Conservation (phyloP, 1,140 invertebrate species). For the Leucophenga varia region DNA sequence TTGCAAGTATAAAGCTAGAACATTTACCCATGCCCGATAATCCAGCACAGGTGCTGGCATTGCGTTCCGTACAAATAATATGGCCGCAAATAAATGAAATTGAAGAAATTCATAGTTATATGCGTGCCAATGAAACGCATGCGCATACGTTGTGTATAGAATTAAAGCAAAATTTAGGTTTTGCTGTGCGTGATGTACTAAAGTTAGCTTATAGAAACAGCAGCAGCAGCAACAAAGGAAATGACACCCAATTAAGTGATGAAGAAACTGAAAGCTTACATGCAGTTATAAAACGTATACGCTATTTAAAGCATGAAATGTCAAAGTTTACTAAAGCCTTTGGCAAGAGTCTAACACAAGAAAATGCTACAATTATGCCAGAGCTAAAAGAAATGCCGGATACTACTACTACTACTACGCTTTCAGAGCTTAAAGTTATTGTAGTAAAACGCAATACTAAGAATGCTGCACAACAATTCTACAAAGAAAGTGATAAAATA, state of each 20-base stretch:
- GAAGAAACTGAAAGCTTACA: conserved; percentile 21
- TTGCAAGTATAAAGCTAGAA: not conserved
- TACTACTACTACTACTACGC: no score
- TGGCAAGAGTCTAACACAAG: not conserved
- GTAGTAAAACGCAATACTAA: no score
- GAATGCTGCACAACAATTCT: no score
- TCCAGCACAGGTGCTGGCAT: conserved; percentile 37
- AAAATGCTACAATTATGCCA: not conserved
- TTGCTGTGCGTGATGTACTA: conserved; percentile 30
- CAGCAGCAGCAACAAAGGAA: not conserved
- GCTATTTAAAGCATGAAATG: conserved; percentile 23
- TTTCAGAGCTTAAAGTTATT: no score
- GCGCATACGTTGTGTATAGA: not conserved
- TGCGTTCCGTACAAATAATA: conserved; percentile 33
- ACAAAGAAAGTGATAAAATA: no score
- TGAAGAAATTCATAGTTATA: conserved; percentile 15
- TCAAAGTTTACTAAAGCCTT: not conserved
- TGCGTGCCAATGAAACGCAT: conserved; percentile 4
- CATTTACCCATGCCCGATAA: conserved; percentile 26
- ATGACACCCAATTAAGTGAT: not conserved
- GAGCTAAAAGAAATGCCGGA: not conserved
- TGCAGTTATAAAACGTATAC: conserved; percentile 32
- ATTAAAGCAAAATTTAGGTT: conserved; percentile 13
- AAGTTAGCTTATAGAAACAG: conserved; percentile 22
- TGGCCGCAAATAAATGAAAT: conserved; percentile 35